Evolutionary conservation across 2,888 invertebrate genomes (phyloP).

Genomic region (Pheosia gnoma): DNA sequence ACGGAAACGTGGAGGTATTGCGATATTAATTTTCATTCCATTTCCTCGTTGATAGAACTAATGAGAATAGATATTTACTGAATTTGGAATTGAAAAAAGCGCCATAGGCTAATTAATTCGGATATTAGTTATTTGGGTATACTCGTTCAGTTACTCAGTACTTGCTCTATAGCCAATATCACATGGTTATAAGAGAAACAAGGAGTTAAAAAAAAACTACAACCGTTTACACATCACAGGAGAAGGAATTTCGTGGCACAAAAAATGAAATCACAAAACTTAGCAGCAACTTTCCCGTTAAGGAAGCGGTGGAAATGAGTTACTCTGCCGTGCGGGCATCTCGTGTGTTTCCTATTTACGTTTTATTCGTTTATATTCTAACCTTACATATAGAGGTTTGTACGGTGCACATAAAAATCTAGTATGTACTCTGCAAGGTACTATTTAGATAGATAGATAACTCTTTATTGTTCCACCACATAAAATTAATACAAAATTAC

Average conservation of each 20-base stretch:
- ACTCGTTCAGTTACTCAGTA: too few relatives aligned
- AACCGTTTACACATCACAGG: background rate
- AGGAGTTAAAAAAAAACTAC: background rate
- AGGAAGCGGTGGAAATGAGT: constrained; percentile 43
- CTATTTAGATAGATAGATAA: too few relatives aligned
- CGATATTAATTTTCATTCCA: background rate
- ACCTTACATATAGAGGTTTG: background rate
- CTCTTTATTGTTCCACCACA: too few relatives aligned
- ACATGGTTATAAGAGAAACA: background rate
- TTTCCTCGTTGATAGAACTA: background rate
- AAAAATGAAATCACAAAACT: constrained; percentile 44
- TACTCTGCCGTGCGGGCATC: constrained; percentile 33
- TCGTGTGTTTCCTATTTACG: background rate
- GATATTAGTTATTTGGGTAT: too few relatives aligned
- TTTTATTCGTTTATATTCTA: background rate
- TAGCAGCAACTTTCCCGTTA: constrained; percentile 21
- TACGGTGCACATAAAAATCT: too few relatives aligned
- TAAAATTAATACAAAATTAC: too few relatives aligned
- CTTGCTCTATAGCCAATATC: too few relatives aligned
- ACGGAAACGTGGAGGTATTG: background rate
- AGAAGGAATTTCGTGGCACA: constrained; percentile 31
- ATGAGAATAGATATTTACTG: background rate
- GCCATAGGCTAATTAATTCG: background rate
- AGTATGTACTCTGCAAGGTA: too few relatives aligned
- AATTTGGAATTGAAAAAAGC: background rate